Conservation (phyloP, 2,888 invertebrate species). For the Chymomyza amoena region DNA sequence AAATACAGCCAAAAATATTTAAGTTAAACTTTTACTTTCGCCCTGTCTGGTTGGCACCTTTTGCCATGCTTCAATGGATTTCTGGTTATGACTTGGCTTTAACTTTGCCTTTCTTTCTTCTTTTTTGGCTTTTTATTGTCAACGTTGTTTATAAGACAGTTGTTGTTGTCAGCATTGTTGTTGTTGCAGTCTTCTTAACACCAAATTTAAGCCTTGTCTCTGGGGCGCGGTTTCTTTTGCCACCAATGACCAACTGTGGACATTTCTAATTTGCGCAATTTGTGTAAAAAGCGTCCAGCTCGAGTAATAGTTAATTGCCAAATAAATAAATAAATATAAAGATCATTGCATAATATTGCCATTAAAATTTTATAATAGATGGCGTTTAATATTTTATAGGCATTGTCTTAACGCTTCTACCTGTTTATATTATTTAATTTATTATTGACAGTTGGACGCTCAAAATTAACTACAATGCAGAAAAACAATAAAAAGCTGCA, state of each 20-base stretch:
- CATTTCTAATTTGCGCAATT: slow-evolving; percentile 43
- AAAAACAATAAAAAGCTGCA: not conserved
- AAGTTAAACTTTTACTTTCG: slow-evolving; percentile 65
- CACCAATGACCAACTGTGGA: slow-evolving; percentile 26
- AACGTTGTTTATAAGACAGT: slow-evolving; percentile 8
- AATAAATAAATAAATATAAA: not conserved
- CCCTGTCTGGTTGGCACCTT: slow-evolving; percentile 33
- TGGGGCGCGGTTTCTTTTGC: not conserved
- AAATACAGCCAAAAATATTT: slow-evolving; percentile 27
- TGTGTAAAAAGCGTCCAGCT: slow-evolving; percentile 23
- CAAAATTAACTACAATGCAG: not conserved
- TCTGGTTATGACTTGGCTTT: slow-evolving; percentile 11
- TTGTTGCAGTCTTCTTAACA: slow-evolving; percentile 8
- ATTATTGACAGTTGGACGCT: not conserved
- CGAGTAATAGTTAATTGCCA: too few relatives aligned
- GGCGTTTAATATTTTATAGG: too few relatives aligned
- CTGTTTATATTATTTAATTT: too few relatives aligned
- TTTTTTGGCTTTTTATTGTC: slow-evolving; percentile 3
- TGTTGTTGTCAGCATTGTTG: not conserved
- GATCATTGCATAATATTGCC: not conserved
- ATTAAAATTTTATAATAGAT: not conserved
- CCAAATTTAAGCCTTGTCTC: not conserved
- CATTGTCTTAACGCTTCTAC: not conserved
- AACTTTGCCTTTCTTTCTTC: slow-evolving; percentile 48
- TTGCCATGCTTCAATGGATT: slow-evolving; percentile 39